A percentile compares a stretch with the other conserved stretches of the same genome.
phyloP scores from a whole-genome alignment of 2,113 vertebrate species.

The Pseudopipra pipra region DNA sequence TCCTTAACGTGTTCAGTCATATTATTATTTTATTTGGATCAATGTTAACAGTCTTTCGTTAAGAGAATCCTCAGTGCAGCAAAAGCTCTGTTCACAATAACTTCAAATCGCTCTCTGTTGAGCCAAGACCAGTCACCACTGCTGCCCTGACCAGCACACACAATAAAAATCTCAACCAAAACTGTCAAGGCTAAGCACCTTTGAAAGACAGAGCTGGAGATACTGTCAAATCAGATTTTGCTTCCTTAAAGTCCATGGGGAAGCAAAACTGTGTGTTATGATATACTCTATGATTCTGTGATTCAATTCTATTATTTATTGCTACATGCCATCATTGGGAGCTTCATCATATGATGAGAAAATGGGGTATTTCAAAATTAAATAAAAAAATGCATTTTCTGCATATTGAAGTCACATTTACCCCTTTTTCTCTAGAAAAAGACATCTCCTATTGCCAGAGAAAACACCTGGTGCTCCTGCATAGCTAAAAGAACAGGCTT shows the following conservation, averaged over 20 bases:
- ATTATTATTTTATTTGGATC: conserved; percentile 69
- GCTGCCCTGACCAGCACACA: background rate
- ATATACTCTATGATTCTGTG: background rate
- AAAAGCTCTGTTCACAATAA: background rate
- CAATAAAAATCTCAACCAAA: background rate
- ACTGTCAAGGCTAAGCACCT: background rate
- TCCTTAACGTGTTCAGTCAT: conserved; percentile 47
- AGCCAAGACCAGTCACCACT: background rate
- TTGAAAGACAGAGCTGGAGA: background rate
- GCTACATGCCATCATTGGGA: background rate
- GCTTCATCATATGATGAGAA: background rate
- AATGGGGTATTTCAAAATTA: background rate
- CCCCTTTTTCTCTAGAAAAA: background rate
- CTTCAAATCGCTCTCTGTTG: conserved; percentile 27
- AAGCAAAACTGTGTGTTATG: background rate
- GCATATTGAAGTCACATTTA: background rate
- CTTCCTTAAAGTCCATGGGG: background rate
- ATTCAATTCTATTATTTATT: background rate
- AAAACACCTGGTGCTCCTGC: background rate
- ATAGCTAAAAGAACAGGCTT: background rate
- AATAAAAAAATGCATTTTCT: background rate
- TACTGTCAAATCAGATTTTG: background rate
- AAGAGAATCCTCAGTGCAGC: conserved; percentile 38
- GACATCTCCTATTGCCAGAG: background rate
- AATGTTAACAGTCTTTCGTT: conserved; percentile 58